Percentiles rank a stretch among this genome's conserved stretches.
These are phyloP conservation scores for Dynastes grantii DNA, from an alignment of 2,888 invertebrate species.

Conservation along the genomic window DNA sequence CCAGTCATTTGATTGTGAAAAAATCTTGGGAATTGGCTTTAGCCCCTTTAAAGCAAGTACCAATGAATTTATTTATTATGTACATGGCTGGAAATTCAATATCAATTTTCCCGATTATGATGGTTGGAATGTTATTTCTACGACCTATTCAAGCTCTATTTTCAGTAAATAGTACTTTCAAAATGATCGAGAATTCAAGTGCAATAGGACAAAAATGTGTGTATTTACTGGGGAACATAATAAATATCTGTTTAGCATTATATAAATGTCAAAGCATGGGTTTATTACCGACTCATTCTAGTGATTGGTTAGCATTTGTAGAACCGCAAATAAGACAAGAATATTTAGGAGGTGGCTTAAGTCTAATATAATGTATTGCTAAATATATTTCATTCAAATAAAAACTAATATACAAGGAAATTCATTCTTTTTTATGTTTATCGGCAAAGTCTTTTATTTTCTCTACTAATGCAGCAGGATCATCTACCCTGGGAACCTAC, in stretches of 20 bases:
- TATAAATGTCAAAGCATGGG: conserved; percentile 99
- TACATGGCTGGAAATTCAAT: conserved; percentile 99
- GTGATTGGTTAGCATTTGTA: conserved; percentile 98
- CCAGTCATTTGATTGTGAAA: conserved; percentile 89
- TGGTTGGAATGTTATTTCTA: conserved; percentile 99
- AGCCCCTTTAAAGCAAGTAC: conserved; percentile 95
- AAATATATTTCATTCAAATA: conserved; percentile 58
- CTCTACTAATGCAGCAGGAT: conserved; percentile 82
- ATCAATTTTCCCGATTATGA: conserved; percentile 99
- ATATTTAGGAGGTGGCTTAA: conserved; percentile 88
- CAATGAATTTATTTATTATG: conserved; percentile 99
- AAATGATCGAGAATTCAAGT: conserved; percentile 94
- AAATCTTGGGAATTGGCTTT: conserved; percentile 98
- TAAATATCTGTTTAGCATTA: conserved; percentile 91
- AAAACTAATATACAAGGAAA: conserved; percentile 56
- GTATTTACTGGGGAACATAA: conserved; percentile 93
- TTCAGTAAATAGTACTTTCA: conserved; percentile 90
- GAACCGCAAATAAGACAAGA: conserved; percentile 90
- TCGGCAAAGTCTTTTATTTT: conserved; percentile 82
- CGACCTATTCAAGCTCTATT: conserved; percentile 97
- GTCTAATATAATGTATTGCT: conserved; percentile 72
- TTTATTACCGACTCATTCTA: conserved; percentile 94
- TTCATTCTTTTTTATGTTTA: conserved; percentile 75
- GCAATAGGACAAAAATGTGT: conserved; percentile 93
- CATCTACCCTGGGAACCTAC: conserved; percentile 89